These are phyloP conservation scores for Chaetogeoica ovagalla DNA, from an alignment of 2,888 invertebrate species.

Conservation along the genomic window DNA sequence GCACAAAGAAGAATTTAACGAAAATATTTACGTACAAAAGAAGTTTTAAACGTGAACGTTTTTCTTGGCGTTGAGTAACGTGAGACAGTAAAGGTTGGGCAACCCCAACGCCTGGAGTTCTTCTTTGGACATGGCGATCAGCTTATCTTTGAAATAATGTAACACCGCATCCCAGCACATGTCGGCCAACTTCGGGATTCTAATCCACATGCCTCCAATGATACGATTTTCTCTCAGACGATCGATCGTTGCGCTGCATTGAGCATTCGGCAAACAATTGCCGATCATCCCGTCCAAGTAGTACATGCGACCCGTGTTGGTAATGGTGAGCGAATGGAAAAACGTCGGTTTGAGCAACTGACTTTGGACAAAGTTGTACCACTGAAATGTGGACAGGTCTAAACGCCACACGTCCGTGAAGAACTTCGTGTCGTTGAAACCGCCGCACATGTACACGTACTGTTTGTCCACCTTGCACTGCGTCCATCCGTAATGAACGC, in stretches of 20 bases:
- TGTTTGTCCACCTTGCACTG: neutral
- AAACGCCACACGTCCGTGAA: conserved; percentile 5
- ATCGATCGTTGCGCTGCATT: neutral
- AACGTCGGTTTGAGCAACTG: neutral
- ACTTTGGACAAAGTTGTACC: neutral
- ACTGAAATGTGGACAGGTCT: neutral
- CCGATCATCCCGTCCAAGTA: neutral
- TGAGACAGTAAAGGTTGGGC: neutral
- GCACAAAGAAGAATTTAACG: no score
- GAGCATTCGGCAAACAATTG: neutral
- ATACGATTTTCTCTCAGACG: neutral
- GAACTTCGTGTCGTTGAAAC: neutral
- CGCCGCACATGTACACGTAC: conserved; percentile 9
- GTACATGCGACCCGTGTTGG: neutral
- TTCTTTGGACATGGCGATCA: neutral
- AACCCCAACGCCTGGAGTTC: neutral
- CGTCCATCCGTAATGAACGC: neutral
- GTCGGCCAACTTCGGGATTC: neutral
- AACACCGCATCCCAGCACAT: conserved; percentile 11
- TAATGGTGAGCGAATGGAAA: neutral
- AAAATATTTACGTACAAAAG: no score
- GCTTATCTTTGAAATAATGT: conserved; percentile 1
- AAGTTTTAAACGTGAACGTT: no score
- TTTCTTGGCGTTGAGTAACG: no score
- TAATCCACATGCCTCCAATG: neutral